phyloP scores from a whole-genome alignment of 2,113 vertebrate genomes.

The Oxygymnocypris stewartii region DNA sequence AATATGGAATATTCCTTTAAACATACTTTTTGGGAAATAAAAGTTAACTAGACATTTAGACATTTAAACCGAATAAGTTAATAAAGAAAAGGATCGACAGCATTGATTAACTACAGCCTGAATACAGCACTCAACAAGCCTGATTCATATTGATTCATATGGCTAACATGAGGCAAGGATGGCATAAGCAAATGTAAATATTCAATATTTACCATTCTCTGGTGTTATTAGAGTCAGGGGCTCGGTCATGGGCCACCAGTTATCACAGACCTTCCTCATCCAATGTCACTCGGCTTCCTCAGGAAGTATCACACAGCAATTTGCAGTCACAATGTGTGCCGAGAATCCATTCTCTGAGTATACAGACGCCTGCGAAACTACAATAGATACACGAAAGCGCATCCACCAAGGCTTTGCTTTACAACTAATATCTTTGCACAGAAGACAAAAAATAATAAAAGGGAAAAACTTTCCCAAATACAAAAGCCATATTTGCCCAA shows the following conservation, averaged over 20 bases:
- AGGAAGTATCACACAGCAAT: constrained; percentile 60
- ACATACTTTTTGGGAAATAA: neutral
- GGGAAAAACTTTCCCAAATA: constrained; percentile 15
- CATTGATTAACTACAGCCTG: constrained; percentile 60
- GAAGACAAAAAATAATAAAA: constrained; percentile 24
- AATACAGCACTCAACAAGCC: constrained; percentile 53
- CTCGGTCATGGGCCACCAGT: constrained; percentile 64
- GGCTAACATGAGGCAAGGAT: constrained; percentile 63
- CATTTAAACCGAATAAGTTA: constrained; percentile 64
- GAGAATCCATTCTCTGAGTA: constrained; percentile 59
- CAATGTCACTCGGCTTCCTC: constrained; percentile 65
- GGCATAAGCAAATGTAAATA: constrained; percentile 80
- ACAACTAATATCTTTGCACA: constrained; percentile 50
- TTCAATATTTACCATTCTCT: constrained; percentile 79
- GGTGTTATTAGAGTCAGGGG: constrained; percentile 74
- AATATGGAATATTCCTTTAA: neutral
- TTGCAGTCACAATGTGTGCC: constrained; percentile 63
- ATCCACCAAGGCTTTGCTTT: constrained; percentile 47
- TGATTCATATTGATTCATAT: constrained; percentile 74
- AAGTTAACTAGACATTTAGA: constrained; percentile 46
- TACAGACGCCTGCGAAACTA: constrained; percentile 52
- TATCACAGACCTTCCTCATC: constrained; percentile 61
- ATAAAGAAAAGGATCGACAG: constrained; percentile 70
- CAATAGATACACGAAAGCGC: constrained; percentile 53
- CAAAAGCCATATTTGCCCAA: constrained; percentile 27